Evolutionary conservation across 2,888 invertebrate species (phyloP).

Genomic region (Dione juno): DNA sequence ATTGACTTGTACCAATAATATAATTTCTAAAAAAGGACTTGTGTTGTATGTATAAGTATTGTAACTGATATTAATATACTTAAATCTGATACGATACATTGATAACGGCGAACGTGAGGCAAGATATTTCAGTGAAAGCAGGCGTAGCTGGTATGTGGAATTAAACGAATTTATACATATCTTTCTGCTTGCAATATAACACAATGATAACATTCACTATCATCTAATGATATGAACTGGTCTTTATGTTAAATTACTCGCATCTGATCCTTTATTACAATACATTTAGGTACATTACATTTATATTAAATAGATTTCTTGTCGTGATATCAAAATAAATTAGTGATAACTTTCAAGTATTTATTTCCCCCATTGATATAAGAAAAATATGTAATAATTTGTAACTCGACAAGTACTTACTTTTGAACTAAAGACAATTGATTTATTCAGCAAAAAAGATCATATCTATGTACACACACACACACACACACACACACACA

Average conservation of each 20-base stretch:
- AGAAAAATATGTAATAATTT: too few species aligned
- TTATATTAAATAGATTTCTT: too few species aligned
- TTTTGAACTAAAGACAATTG: too few species aligned
- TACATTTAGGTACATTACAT: neutral
- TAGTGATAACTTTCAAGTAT: too few species aligned
- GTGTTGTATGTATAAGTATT: neutral
- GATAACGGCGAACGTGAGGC: conserved; percentile 52
- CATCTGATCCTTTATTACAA: neutral
- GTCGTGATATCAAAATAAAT: too few species aligned
- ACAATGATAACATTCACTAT: neutral
- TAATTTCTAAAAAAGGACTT: neutral
- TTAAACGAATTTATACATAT: conserved; percentile 8
- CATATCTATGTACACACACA: too few species aligned
- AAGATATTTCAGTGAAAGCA: conserved; percentile 53
- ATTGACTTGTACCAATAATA: neutral
- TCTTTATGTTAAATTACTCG: neutral
- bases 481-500: too few species aligned
- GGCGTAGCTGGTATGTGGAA: conserved; percentile 45
- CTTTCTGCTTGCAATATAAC: neutral
- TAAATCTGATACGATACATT: conserved; percentile 47
- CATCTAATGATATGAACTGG: neutral
- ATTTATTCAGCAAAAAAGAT: too few species aligned
- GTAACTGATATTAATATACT: neutral
- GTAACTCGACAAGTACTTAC: too few species aligned
- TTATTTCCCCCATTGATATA: too few species aligned